These are phyloP conservation scores for Muntiacus reevesi DNA, from an alignment of 2,113 vertebrate species.

Conservation along the genomic window DNA sequence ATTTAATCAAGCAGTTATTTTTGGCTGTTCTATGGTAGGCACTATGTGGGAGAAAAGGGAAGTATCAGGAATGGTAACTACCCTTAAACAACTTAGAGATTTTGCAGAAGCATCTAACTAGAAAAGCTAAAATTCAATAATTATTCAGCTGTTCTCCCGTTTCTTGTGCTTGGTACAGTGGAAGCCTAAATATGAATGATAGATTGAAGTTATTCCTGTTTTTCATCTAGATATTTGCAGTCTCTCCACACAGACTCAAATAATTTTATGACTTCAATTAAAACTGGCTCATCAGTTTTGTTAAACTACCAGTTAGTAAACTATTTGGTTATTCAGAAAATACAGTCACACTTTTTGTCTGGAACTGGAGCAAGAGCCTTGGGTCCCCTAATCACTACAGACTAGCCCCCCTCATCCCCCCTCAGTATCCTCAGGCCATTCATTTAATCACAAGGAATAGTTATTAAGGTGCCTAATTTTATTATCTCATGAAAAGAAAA, in stretches of 20 bases:
- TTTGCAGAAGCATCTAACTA: not conserved
- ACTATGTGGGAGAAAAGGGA: not conserved
- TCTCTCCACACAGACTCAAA: not conserved
- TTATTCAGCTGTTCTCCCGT: not conserved
- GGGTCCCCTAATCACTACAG: not conserved
- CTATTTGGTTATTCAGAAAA: constrained; percentile 40
- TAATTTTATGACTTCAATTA: not conserved
- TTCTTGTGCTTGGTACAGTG: not conserved
- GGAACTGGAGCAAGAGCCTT: not conserved
- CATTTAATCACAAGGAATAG: constrained; percentile 45
- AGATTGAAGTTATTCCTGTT: not conserved
- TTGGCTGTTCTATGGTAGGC: not conserved
- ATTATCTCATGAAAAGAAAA: constrained; percentile 44
- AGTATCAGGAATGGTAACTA: not conserved
- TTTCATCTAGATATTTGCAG: not conserved
- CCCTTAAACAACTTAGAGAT: not conserved
- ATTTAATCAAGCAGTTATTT: not conserved
- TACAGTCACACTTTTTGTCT: not conserved
- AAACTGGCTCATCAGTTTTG: not conserved
- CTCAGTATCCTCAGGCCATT: not conserved
- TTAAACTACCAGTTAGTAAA: not conserved
- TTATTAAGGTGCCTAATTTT: constrained; percentile 39
- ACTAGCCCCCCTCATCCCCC: not conserved
- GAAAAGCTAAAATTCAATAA: constrained; percentile 6
- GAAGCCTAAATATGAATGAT: not conserved